Conservation (phyloP, 2,888 invertebrate genomes). For the Ormia ochracea region DNA sequence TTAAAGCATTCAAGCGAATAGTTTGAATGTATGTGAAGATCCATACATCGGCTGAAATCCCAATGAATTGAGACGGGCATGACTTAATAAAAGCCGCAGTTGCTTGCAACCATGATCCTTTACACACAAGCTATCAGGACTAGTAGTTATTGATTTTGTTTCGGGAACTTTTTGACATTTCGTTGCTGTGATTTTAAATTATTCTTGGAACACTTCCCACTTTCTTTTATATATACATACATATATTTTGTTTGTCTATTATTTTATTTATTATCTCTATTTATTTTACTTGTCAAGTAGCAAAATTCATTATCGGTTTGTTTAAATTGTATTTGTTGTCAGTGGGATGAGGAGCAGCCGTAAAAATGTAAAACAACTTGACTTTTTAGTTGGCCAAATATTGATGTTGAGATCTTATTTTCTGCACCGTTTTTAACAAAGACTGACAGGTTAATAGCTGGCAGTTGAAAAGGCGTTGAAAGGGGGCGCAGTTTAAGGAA, state of each 20-base stretch:
- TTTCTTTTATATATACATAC: background rate
- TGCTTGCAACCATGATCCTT: too few relatives aligned
- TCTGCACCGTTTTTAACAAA: background rate
- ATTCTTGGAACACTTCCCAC: background rate
- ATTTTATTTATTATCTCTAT: background rate
- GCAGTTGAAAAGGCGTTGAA: background rate
- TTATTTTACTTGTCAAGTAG: background rate
- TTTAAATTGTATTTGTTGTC: background rate
- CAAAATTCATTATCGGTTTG: background rate
- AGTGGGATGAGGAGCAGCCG: background rate
- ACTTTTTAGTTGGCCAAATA: constrained; percentile 16
- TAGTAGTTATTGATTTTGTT: background rate
- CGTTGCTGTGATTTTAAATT: background rate
- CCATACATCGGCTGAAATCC: too few relatives aligned
- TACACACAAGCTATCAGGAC: background rate
- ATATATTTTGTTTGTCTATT: too few relatives aligned
- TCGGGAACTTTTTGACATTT: background rate
- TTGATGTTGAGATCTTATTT: background rate
- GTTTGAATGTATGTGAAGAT: too few relatives aligned
- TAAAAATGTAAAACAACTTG: background rate
- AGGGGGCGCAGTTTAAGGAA: background rate
- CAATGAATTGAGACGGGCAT: too few relatives aligned
- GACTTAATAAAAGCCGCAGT: too few relatives aligned
- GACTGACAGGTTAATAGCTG: background rate
- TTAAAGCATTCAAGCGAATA: too few relatives aligned